Base-by-base conservation (phyloP, 2,113 vertebrate species). In the Ivindomyrus marchei region DNA sequence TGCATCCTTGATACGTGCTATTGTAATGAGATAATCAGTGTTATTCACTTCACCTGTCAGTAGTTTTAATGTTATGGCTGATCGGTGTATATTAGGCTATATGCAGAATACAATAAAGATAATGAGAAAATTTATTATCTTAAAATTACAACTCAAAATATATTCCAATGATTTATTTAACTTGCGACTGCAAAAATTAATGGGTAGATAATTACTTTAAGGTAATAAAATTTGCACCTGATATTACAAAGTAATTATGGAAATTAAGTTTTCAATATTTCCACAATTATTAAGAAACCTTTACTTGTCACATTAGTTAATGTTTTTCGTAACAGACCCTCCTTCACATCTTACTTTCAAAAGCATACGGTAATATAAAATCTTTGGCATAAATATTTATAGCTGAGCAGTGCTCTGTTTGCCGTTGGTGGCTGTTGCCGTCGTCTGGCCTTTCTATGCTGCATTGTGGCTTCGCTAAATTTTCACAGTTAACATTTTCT, bases 151-250 rank as follows among this genome's bases (percentile, higher is more conserved):
- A 24, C 24, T 85, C 45, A 87, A 86, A 87, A 39, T 39, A 36
- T 87, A 53, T 87, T 56, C 6, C 10, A 53, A 36, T 53, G 45
- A 53, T 53, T 42, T 36, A 53, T 36, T 86, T 87, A 15, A 87
- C 50, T 31, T 56, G 85, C n/a, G 17, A 56, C 13, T 36, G 50
- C 85, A 87, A 47, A 87, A 52, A 56, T 87, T 56, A 53, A 87
- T 87, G 85, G 27, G 50, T 21, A 36, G 31, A 87, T 87, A 87
- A 87, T 56, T 87, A 56, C 50, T 87, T 87, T 50, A 87, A 53
- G 10, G 85, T 19, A 53, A 31, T 87, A 87, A 39, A 36, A 87
- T 24, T 87, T 56, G 47, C 85, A 42, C 50, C 50, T 52, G 85
- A 85, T 49, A 10, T 87, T 86, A 86, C 21, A 39, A 87, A 87